Evolutionary conservation across 2,797 vertebrate genomes (phyloP), one percentile per base, ranked within the genome.

Genomic region (Rhabdomys pumilio): DNA sequence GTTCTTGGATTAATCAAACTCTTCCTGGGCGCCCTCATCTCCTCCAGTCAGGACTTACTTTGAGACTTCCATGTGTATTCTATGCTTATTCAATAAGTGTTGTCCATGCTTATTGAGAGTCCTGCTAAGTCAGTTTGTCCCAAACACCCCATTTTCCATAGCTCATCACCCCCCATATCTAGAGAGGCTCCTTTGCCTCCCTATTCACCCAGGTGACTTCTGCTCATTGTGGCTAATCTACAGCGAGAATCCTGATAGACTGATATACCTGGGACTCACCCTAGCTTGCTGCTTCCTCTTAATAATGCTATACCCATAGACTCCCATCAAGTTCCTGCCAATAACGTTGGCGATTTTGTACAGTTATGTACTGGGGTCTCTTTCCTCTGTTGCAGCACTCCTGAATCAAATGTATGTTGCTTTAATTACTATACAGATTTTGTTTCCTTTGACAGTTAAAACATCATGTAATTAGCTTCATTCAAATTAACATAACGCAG

Each of bases 381-480:
- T 69, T 86, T 90, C 34, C 12, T 29, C 20, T n/a, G 44, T 20
- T 67, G 26, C 26, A 88, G 73, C 13, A n/a, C 41, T 34, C 31
- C 19, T 41, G 38, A 76, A 67, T 73, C 55, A 85, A 73, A 72
- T 86, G 7, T 47, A 50, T 65, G 34, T 55, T 86, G 31, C 17
- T 85, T 72, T 65, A 87, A 90, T 41, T 86, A 76, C 22, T 57
- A 41, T 24, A 8, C 31, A 50, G 31, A 29, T 76, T 69, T 94
- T 85, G 20, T 67, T 53, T 91, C 83, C 59, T 83, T 76, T 53
- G 67, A 93, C 67, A 76, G n/a, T 61, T 41, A 55, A 86, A 79
- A 65, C 1, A n/a, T 75, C 53, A 0, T 77, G 15, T 63, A 91
- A 91, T 13, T 34, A 93, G 34, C 84, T 11, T 55, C 2, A 82